Evolutionary conservation across 2,113 vertebrate species (phyloP).

Genomic region (Thunnus maccoyii): DNA sequence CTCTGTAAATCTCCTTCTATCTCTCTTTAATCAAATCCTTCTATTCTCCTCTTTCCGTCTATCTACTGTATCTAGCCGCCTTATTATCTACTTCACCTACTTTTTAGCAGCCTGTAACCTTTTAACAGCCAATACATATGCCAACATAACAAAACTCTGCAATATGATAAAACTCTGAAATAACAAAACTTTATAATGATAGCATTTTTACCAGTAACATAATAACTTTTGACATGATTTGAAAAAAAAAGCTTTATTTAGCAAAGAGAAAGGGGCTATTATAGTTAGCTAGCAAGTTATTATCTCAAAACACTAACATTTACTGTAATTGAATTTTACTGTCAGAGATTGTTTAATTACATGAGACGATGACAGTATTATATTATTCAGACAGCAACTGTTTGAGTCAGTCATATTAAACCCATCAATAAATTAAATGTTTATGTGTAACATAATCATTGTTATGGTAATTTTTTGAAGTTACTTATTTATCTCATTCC

Average conservation of each 20-base stretch:
- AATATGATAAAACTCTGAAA: conserved; percentile 27
- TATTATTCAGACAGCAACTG: background rate
- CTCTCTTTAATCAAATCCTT: too few species aligned
- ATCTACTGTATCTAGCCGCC: background rate
- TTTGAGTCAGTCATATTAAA: background rate
- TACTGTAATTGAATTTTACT: background rate
- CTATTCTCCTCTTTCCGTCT: background rate
- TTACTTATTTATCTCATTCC: background rate
- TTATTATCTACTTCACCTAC: background rate
- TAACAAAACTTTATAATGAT: conserved; percentile 14
- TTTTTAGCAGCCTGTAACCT: background rate
- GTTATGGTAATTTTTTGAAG: background rate
- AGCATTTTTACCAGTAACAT: background rate
- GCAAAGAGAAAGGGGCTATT: background rate
- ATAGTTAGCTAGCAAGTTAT: background rate
- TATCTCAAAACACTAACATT: conserved; percentile 5
- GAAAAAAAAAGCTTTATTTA: background rate
- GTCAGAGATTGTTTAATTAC: background rate
- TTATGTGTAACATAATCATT: background rate
- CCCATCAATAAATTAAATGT: background rate
- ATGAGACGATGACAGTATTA: background rate
- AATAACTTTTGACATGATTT: conserved; percentile 11
- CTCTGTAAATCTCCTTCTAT: background rate
- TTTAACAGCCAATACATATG: conserved; percentile 7
- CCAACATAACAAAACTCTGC: conserved; percentile 18